Conservation (phyloP, 2,113 vertebrate genomes). For the Ceuthmochares aereus region DNA sequence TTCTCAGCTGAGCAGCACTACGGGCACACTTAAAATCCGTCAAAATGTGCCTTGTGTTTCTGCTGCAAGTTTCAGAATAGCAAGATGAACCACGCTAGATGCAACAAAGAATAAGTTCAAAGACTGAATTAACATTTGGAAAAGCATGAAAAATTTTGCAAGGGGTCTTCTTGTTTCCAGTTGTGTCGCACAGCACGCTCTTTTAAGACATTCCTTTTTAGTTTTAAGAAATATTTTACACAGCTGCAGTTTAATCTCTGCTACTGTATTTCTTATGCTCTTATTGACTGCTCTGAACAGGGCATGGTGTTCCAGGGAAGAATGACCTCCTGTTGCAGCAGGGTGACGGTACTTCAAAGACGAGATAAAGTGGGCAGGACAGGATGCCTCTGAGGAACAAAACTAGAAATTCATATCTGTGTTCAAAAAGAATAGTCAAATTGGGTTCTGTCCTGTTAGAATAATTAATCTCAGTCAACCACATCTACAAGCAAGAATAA, state of each 20-base stretch:
- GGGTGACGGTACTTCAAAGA: background rate
- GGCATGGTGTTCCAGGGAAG: background rate
- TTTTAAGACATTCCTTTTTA: background rate
- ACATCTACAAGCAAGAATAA: background rate
- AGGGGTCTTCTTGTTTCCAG: background rate
- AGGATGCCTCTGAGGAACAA: conserved; percentile 36
- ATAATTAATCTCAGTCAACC: conserved; percentile 14
- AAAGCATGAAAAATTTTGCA: background rate
- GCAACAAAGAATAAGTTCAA: background rate
- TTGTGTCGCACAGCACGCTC: background rate
- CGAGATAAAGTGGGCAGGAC: background rate
- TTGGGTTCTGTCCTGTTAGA: conserved; percentile 1
- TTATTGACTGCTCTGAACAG: background rate
- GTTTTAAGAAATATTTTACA: background rate
- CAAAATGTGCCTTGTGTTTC: background rate
- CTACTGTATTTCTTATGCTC: background rate
- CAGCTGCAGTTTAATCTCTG: conserved; percentile 3
- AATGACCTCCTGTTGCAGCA: background rate
- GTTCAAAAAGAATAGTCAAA: conserved; percentile 22
- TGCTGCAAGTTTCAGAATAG: background rate
- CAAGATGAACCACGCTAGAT: background rate
- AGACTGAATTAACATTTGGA: background rate
- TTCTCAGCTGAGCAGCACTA: background rate
- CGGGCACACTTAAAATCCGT: background rate
- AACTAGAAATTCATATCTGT: background rate